These are phyloP conservation scores for Lasioglossum pauxillum DNA, from an alignment of 2,888 invertebrate genomes.

Conservation along the genomic window DNA sequence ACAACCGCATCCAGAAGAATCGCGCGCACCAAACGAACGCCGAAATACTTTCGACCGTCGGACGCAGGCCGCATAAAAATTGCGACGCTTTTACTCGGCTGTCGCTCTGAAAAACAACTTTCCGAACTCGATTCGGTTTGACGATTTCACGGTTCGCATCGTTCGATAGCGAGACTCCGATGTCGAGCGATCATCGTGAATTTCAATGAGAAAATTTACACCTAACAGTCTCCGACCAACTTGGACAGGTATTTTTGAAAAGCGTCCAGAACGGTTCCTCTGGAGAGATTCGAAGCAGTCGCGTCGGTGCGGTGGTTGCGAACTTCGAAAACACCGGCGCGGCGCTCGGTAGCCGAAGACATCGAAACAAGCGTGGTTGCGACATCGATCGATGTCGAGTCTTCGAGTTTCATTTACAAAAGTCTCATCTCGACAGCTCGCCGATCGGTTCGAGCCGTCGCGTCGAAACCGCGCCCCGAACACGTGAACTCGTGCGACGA, in stretches of 20 bases:
- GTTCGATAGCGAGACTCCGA: not conserved
- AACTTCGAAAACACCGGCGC: no score
- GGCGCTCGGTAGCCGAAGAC: not conserved
- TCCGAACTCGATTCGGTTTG: not conserved
- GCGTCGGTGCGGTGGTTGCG: not conserved
- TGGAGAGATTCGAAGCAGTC: not conserved
- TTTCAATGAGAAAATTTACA: not conserved
- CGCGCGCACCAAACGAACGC: not conserved
- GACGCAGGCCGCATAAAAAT: slow-evolving; percentile 36
- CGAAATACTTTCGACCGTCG: slow-evolving; percentile 33
- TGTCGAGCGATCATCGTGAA: not conserved
- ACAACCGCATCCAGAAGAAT: slow-evolving; percentile 7
- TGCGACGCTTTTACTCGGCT: slow-evolving; percentile 10
- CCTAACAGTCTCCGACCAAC: not conserved
- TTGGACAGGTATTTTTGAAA: not conserved
- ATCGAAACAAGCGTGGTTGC: not conserved
- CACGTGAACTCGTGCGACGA: not conserved
- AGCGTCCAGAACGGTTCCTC: not conserved
- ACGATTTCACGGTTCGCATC: not conserved
- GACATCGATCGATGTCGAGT: not conserved
- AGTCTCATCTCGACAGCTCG: not conserved
- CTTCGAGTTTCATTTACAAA: not conserved
- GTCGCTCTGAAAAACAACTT: not conserved
- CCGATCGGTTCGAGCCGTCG: not conserved
- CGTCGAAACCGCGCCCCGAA: not conserved